Conservation (phyloP, 1,140 invertebrate genomes). For the Scylla paramamosain region DNA sequence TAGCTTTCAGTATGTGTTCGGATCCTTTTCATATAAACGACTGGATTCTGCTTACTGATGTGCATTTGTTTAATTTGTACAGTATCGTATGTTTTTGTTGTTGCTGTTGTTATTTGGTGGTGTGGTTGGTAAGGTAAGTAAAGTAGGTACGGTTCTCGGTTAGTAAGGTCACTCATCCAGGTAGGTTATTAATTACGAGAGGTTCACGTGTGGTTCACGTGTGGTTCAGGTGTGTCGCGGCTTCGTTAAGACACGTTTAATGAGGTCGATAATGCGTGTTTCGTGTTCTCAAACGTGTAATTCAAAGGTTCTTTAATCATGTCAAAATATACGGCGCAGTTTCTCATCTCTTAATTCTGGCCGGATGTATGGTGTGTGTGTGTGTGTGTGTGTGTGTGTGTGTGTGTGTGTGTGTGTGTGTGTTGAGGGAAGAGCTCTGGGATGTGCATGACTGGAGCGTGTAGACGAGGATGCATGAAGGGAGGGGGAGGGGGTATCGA, state of each 20-base stretch:
- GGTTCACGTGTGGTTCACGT: not conserved
- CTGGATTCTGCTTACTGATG: not conserved
- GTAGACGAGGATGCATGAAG: not conserved
- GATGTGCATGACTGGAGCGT: no score
- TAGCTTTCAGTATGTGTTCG: not conserved
- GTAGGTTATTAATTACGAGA: conserved; percentile 41
- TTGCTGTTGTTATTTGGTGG: not conserved
- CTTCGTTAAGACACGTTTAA: not conserved
- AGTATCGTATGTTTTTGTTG: not conserved
- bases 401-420: not conserved
- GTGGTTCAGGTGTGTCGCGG: conserved; percentile 21
- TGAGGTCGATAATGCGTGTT: not conserved
- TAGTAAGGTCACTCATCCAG: not conserved
- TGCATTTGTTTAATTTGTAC: not conserved
- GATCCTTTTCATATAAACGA: not conserved
- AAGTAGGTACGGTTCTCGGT: not conserved
- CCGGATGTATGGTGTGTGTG: not conserved
- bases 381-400: no score
- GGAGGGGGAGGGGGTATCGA: not conserved
- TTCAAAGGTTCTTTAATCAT: conserved; percentile 42
- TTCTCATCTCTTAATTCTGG: conserved; percentile 24
- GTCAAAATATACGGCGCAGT: conserved; percentile 46
- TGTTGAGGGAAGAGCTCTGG: not conserved
- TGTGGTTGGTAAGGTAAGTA: not conserved
- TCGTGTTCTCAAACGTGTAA: conserved; percentile 40